Base-by-base conservation (phyloP, 2,797 vertebrate genomes). In the Brachyalestes nurse region DNA sequence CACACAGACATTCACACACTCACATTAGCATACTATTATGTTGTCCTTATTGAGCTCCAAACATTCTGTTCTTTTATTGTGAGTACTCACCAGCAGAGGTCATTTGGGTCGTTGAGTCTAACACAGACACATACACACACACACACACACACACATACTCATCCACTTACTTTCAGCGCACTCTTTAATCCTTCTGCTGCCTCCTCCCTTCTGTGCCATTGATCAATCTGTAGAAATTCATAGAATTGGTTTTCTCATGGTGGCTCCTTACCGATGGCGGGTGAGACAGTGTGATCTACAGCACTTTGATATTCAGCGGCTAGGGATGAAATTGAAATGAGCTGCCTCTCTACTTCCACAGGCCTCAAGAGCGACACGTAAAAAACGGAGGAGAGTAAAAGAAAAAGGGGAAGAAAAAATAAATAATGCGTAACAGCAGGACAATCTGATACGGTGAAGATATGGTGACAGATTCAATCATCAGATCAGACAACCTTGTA, bases 251-350 rank as follows among this genome's bases (percentile, higher is more conserved):
- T 88, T 84, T 88, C 81, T 82, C 77, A 70, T 82, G 57, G 81
- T 85, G 83, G 84, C 55, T 21, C 81, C 42, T 64, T 64, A 57
- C 60, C 17, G 60, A 73, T 49, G 23, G 16, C 40, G 34, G 17
- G 10, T 3, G 72, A 58, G 69, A 84, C 83, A 83, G 78, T 49
- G 55, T 77, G 38, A 73, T 80, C 82, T 82, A 70, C 67, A 65
- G 14, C 40, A 78, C 84, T 91, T 91, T 88, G 84, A 91, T 90
- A 75, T 90, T 88, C 69, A 84, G 62, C 82, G 82, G 86, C 73
- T 89, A 66, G 53, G 66, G 45, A 84, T 64, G 64, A 85, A 87
- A 90, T 84, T 84, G 75, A 91, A 90, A 92, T 91, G 73, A 92
- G 84, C 81, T 76, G 51, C 75, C 75, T 45, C 81, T 88, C 84